Conservation (phyloP, 2,113 vertebrate species). For the Chaetodon auriga region DNA sequence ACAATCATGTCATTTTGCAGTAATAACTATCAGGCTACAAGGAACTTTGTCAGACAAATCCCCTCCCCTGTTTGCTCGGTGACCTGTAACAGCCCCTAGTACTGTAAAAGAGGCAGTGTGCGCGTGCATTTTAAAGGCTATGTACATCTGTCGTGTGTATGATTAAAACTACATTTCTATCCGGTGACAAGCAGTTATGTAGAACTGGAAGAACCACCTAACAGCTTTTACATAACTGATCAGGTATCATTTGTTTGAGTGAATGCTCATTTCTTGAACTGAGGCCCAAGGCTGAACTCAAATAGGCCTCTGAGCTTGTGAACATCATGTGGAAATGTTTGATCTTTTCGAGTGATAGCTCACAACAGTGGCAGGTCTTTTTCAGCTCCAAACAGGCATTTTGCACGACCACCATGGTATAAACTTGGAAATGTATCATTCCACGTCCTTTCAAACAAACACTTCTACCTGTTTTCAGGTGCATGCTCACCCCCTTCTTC, state of each 20-base stretch:
- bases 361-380: neutral
- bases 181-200: no score
- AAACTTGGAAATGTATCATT: neutral
- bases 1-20: conserved; percentile 24
- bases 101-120: neutral
- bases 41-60: neutral
- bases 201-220: neutral
- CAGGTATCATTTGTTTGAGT: neutral
- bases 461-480: neutral
- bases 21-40: neutral
- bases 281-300: neutral
- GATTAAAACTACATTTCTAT: neutral
- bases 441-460: no score
- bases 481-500: neutral
- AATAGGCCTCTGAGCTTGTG: neutral
- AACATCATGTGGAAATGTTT: conserved; percentile 16
- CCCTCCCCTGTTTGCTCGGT: neutral
- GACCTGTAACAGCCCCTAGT: neutral
- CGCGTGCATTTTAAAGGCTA: neutral
- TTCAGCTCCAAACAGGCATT: neutral
- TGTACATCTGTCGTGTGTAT: neutral
- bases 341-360: neutral
- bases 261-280: neutral
- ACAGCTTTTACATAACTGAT: neutral
- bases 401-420: no score